Conservation (phyloP, 2,888 invertebrate species). For the Chloroclystis v-ata region DNA sequence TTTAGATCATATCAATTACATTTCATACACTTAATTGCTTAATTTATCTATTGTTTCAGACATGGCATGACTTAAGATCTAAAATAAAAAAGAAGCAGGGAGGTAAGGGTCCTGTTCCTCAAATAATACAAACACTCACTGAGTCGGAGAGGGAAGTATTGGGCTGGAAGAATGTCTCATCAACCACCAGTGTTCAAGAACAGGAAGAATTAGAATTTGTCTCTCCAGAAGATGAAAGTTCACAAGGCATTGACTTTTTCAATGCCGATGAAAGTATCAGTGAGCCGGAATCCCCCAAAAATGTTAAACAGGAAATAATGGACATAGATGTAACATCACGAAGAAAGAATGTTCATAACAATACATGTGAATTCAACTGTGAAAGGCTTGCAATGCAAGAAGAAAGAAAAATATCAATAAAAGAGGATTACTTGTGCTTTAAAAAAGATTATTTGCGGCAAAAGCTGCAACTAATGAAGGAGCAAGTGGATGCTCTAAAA, state of each 20-base stretch:
- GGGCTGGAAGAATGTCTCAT: conserved; percentile 47
- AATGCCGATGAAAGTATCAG: conserved; percentile 43
- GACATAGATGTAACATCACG: conserved; percentile 26
- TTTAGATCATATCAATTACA: too few relatives aligned
- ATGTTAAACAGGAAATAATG: conserved; percentile 41
- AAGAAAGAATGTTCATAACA: conserved; percentile 38
- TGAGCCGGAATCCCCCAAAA: conserved; percentile 51
- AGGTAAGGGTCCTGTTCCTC: conserved; percentile 43
- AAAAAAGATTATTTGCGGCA: conserved; percentile 66
- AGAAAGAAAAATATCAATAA: conserved; percentile 56
- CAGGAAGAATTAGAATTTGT: conserved; percentile 44
- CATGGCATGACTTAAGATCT: conserved; percentile 65
- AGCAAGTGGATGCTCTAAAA: conserved; percentile 67
- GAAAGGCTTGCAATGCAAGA: conserved; percentile 57
- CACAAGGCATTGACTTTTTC: conserved; percentile 8
- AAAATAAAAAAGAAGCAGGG: conserved; percentile 57
- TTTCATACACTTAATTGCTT: too few relatives aligned
- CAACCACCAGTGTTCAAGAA: conserved; percentile 43
- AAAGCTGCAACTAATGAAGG: conserved; percentile 58
- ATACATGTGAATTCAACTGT: conserved; percentile 59
- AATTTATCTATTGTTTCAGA: conserved; percentile 42
- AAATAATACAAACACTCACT: conserved; percentile 43
- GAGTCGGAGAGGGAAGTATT: conserved; percentile 53
- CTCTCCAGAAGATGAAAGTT: conserved; percentile 38
- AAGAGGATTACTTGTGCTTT: conserved; percentile 65